A percentile compares a stretch with the other conserved stretches of the same genome.
Evolutionary conservation across 2,888 invertebrate genomes (phyloP).

Genomic region (Seira sanloemensis): DNA sequence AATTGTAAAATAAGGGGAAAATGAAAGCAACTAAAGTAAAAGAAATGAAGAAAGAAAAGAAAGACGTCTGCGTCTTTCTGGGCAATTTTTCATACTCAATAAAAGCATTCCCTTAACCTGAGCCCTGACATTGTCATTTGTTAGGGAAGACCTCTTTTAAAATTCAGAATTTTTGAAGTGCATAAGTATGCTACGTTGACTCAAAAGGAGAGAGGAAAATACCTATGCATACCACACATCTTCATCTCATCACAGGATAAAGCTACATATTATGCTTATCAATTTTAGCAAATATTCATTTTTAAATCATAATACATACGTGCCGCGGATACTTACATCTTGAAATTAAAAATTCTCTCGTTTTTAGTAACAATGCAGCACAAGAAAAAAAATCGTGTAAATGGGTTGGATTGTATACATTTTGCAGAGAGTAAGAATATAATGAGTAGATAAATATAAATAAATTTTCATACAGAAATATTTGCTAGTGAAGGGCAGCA

Average conservation of each 20-base stretch:
- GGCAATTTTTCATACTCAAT: too few species aligned
- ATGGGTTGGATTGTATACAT: background rate
- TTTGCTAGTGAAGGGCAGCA: constrained; percentile 39
- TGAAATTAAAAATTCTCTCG: background rate
- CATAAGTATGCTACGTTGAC: background rate
- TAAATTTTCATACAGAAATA: background rate
- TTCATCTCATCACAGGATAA: too few species aligned
- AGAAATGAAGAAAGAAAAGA: too few species aligned
- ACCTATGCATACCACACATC: background rate
- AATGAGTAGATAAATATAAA: constrained; percentile 16
- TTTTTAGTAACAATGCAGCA: background rate
- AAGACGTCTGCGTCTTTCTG: too few species aligned
- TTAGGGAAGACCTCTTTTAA: background rate
- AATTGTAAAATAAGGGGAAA: background rate
- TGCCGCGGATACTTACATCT: background rate
- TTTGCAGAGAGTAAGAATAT: background rate
- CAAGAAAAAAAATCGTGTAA: background rate
- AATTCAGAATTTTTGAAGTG: background rate
- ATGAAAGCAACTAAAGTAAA: background rate
- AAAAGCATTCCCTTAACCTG: background rate
- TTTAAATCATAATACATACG: background rate
- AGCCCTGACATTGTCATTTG: constrained; percentile 2
- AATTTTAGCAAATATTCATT: background rate
- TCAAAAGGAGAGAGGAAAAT: background rate
- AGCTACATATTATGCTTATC: too few species aligned